Percentiles rank a stretch among this genome's conserved stretches.
phyloP scores from a whole-genome alignment of 2,888 invertebrate genomes.

The Microlaimidae sp. region DNA sequence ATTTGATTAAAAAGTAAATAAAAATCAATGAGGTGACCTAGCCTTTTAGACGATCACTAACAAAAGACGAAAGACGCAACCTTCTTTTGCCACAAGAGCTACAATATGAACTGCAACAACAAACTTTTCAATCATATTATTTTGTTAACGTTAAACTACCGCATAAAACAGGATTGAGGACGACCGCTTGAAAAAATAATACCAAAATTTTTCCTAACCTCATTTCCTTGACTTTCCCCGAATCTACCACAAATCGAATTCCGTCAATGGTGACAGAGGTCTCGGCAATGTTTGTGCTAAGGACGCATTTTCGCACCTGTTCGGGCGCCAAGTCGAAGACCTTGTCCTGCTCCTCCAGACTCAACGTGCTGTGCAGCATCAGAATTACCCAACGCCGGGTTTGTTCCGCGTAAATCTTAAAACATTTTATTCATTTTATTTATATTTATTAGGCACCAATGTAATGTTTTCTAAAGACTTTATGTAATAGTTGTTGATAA shows the following conservation, averaged over 20 bases:
- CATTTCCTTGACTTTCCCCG: conserved; percentile 56
- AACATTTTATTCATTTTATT: no score
- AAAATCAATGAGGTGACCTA: no score
- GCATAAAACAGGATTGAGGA: not conserved
- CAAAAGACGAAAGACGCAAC: no score
- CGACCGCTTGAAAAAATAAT: no score
- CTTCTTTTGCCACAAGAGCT: no score
- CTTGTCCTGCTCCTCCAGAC: conserved; percentile 85
- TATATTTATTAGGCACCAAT: no score
- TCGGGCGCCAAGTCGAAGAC: conserved; percentile 86
- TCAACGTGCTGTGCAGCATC: conserved; percentile 70
- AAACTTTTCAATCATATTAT: conserved; percentile 92
- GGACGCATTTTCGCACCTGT: conserved; percentile 81
- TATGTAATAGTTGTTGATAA: no score
- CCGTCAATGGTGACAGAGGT: conserved; percentile 97
- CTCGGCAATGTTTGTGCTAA: conserved; percentile 95
- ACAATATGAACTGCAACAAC: no score
- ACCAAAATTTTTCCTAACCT: not conserved
- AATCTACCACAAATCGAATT: conserved; percentile 86
- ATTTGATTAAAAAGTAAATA: no score
- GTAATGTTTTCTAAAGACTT: no score
- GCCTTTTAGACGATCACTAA: no score
- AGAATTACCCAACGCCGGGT: conserved; percentile 75
- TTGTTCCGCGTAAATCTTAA: conserved; percentile 54
- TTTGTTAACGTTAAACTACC: conserved; percentile 20